Base-by-base conservation (phyloP, 2,797 vertebrate species). In the Hoplostethus atlanticus region DNA sequence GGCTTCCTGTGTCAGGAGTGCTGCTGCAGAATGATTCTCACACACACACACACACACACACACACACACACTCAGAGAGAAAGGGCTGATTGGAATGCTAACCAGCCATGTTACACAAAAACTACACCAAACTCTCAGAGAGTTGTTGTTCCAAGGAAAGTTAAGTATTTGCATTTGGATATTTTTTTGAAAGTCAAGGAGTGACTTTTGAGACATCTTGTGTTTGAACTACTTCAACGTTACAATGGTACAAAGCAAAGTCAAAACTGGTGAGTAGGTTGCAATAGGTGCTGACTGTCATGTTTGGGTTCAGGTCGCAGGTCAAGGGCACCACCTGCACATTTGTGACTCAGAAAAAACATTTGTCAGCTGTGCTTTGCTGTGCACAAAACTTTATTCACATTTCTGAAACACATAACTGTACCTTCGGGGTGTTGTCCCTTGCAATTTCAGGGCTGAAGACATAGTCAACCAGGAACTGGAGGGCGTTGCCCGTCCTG, bases 371-470 rank as follows among this genome's bases (percentile, higher is more conserved):
- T 28, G 28, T 28, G 28, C 3, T 28, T 28, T 28, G 28, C 28
- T 28, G 28, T 3, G 28, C 28, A 28, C 28, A 28, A 28, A 28
- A 28, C 28, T 2, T 28, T 28, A 28, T 28, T 28, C 28, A 28
- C 28, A 28, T 28, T 28, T 28, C 28, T 28, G 28, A 28, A 28
- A 28, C 28, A 28, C 28, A 28, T 28, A 28, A 28, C 3, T 3
- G 31, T 84, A 97, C 97, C 95, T 97, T 97, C 2, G 96, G 94
- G 2, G 94, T 89, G 17, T 94, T 90, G 63, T 96, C 94, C 77
- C 93, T 92, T 61, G 78, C 82, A 1, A 89, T 91, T n/a, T 85
- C 92, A 0, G 84, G 72, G 44, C 80, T 93, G 84, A 96, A 95
- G 68, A 94, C 90, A 1, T 88, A 61, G 1, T 93, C 93, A 28